Conservation (phyloP, 2,888 invertebrate species). For the Ichneumoninae sp. region DNA sequence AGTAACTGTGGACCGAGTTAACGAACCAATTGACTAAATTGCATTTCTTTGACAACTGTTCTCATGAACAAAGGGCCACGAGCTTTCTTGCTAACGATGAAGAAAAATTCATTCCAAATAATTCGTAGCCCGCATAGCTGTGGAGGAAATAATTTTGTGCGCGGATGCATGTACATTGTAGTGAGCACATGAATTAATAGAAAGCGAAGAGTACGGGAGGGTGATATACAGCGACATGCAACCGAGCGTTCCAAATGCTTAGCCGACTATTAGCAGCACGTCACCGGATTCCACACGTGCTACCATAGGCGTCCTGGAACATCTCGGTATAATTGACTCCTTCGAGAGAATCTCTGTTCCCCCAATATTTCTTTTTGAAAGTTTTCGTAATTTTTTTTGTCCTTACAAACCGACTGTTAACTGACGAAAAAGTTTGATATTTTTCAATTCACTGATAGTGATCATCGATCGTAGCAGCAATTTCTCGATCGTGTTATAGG, state of each 20-base stretch:
- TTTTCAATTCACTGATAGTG: background rate
- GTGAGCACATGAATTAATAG: constrained; percentile 30
- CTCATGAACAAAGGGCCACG: background rate
- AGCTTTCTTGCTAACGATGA: background rate
- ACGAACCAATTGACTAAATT: background rate
- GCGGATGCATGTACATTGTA: constrained; percentile 19
- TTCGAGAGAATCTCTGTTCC: constrained; percentile 57
- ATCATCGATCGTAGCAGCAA: background rate
- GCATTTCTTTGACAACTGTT: background rate
- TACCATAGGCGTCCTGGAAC: constrained; percentile 59
- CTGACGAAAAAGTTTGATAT: background rate
- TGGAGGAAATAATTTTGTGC: background rate
- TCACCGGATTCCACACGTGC: constrained; percentile 71
- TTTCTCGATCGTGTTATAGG: background rate
- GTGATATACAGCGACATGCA: constrained; percentile 77
- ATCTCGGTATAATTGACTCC: constrained; percentile 67
- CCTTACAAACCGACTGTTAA: constrained; percentile 50
- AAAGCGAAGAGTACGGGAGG: constrained; percentile 61
- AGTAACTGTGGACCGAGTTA: constrained; percentile 19
- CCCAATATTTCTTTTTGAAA: constrained; percentile 52
- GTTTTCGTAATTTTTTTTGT: constrained; percentile 28
- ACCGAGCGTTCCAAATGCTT: constrained; percentile 75
- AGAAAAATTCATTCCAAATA: background rate
- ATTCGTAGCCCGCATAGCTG: background rate
- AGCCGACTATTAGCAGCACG: constrained; percentile 75